A percentile compares a stretch with the other conserved stretches of the same genome.
Conservation (phyloP, 2,113 vertebrate species). For the Alaudala cheleensis region DNA sequence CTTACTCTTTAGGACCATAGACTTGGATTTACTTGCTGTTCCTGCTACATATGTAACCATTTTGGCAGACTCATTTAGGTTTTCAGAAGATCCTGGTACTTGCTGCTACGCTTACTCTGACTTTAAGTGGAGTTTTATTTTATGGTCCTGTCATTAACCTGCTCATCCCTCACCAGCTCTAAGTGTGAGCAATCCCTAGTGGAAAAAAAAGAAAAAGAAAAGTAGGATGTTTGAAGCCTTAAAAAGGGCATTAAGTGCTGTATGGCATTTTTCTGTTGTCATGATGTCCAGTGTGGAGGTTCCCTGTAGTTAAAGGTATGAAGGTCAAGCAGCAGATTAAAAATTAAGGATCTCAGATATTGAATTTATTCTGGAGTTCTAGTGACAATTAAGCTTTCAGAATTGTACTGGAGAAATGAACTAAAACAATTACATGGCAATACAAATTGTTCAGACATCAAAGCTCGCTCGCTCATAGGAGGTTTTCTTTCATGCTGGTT, state of each 20-base stretch:
- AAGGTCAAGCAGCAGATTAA: not conserved
- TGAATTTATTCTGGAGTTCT: not conserved
- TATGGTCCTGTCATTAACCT: constrained; percentile 23
- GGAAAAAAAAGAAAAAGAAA: not conserved
- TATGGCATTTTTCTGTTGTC: not conserved
- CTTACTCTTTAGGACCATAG: constrained; percentile 49
- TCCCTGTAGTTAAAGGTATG: not conserved
- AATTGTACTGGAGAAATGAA: not conserved
- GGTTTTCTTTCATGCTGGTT: not conserved
- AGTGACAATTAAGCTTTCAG: not conserved
- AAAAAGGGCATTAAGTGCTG: not conserved
- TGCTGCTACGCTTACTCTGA: not conserved
- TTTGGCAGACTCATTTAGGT: constrained; percentile 45
- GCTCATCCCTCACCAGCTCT: not conserved
- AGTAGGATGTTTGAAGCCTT: not conserved
- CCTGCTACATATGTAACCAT: constrained; percentile 15
- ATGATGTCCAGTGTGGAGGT: not conserved
- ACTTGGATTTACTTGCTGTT: constrained; percentile 49
- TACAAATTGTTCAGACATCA: not conserved
- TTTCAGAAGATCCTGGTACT: not conserved
- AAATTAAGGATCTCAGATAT: not conserved
- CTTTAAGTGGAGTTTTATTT: constrained; percentile 39
- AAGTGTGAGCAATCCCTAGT: not conserved
- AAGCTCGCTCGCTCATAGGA: not conserved
- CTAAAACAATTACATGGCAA: not conserved